Percentiles rank a stretch among this genome's conserved stretches.
Conservation (phyloP, 2,113 vertebrate genomes). For the Apteryx mantelli region DNA sequence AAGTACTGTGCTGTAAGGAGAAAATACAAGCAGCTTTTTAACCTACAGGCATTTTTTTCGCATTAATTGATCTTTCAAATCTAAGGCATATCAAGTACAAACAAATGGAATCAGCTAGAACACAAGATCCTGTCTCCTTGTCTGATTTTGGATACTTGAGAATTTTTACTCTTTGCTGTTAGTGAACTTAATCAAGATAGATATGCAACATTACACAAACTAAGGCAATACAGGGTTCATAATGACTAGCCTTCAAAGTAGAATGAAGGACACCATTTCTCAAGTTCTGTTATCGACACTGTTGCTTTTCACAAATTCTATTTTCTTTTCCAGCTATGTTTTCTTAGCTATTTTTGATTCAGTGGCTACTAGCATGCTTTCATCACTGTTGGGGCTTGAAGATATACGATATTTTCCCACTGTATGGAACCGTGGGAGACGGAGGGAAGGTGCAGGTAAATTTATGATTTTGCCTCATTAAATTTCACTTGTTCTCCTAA, state of each 20-base stretch:
- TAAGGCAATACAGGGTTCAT: background rate
- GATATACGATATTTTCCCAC: background rate
- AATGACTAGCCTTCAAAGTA: background rate
- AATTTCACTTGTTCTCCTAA: background rate
- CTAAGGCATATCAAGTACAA: background rate
- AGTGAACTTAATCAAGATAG: background rate
- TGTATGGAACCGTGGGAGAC: background rate
- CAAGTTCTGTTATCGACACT: background rate
- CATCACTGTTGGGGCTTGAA: background rate
- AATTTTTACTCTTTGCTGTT: background rate
- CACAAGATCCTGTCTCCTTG: background rate
- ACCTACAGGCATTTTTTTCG: background rate
- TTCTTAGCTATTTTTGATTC: background rate
- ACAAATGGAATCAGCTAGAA: background rate
- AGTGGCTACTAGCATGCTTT: accelerated
- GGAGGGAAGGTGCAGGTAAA: background rate
- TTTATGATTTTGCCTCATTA: background rate
- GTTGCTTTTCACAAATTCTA: background rate
- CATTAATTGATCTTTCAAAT: background rate
- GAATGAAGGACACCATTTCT: background rate
- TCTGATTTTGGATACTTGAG: background rate
- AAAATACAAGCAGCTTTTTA: background rate
- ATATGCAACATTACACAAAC: background rate
- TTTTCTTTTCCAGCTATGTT: background rate
- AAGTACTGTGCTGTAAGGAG: background rate